These are phyloP conservation scores for Galendromus occidentalis DNA, from an alignment of 1,140 invertebrate species.

Conservation along the genomic window DNA sequence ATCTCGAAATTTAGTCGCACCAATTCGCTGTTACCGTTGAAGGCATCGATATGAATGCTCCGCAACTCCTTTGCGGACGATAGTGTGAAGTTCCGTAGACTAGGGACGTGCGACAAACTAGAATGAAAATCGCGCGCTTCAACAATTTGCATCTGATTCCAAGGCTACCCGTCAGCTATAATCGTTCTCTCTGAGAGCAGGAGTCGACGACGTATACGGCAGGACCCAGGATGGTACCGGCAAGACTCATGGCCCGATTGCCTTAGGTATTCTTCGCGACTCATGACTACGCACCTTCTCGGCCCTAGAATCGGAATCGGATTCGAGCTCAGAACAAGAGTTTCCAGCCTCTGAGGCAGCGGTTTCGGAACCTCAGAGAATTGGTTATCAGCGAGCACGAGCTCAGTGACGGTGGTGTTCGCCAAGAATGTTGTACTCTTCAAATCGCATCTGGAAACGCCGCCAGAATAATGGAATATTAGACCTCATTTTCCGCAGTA, in stretches of 20 bases:
- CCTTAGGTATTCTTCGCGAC: no score
- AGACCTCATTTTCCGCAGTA: no score
- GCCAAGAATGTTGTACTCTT: not conserved
- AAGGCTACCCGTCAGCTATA: no score
- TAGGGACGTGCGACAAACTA: not conserved
- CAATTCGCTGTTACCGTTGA: not conserved
- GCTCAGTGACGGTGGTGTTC: not conserved
- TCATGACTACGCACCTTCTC: not conserved
- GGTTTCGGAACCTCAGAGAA: not conserved
- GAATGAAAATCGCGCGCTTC: not conserved
- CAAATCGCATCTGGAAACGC: not conserved
- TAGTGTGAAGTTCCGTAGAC: not conserved
- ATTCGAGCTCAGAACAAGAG: not conserved
- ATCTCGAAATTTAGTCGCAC: not conserved
- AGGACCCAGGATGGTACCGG: no score
- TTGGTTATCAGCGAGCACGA: not conserved
- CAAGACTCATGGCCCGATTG: no score
- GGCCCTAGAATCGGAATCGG: not conserved
- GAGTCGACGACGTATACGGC: no score
- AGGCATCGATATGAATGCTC: not conserved
- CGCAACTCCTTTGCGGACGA: not conserved
- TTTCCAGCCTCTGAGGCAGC: not conserved
- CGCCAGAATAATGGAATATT: not conserved
- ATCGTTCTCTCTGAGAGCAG: no score
- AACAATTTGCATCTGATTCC: no score